Base-by-base conservation (phyloP, 1,140 invertebrate genomes). In the Mercenaria mercenaria region DNA sequence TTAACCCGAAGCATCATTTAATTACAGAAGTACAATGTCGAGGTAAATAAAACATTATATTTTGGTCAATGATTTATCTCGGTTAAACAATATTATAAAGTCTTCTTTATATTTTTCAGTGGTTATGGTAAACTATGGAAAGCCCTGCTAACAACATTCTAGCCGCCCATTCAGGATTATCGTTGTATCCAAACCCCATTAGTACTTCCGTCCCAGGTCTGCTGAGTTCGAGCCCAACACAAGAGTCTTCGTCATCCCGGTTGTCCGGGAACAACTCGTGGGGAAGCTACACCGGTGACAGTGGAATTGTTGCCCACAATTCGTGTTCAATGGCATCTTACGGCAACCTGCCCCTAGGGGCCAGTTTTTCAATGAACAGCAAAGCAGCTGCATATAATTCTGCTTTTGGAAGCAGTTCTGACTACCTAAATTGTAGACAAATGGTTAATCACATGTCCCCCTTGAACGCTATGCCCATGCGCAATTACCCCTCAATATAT, bases 261-360 rank as follows among this genome's bases (percentile, higher is more conserved):
- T 91, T 93, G 39, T 87, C 93, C 84, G 93, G 92, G 34, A 94
- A 94, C 81, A 95, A 94, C 92, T 93, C 93, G 47, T 95, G 95
- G 94, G 91, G 92, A 43, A 93, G 90, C 76, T 95, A 95, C 79
- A 89, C 92, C 59, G 93, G 91, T 90, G 93, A 93, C 39, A 88
- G 90, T 34, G 81, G 88, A 56, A 81, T 94, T 1, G 91, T 92
- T 11, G 91, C 92, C 15, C 94, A 94, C 86, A 95, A 95, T 79
- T 94, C 93, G 43, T 95, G 95, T 59, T 93, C 94, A 47, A 94
- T 95, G 93, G 90, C 94, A n/a, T 94, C 94, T 10, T 95, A 95
- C 89, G 92, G 93, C 26, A 95, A 95, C 88, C 90, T 94, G 26
- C 94, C 93, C 59, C 82, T 95, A 8, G 93, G 94, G 34, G 92